A percentile compares a stretch with the other conserved stretches of the same genome.
Conservation (phyloP, 2,113 vertebrate species). For the Azemiops feae region DNA sequence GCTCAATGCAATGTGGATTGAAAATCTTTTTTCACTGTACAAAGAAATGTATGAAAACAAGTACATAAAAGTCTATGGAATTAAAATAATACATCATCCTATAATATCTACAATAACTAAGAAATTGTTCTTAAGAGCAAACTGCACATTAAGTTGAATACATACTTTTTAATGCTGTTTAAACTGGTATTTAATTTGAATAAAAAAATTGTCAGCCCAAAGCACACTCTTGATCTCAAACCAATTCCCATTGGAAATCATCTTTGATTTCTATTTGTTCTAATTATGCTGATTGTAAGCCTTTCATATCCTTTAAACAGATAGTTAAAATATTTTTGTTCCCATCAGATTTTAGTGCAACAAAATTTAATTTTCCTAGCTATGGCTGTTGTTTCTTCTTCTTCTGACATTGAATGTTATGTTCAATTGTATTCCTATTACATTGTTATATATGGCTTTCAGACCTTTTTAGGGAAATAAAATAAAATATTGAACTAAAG, state of each 20-base stretch:
- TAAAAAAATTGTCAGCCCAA: neutral
- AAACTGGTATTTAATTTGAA: neutral
- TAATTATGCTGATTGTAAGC: neutral
- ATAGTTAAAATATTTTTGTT: neutral
- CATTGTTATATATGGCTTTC: neutral
- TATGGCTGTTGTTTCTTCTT: neutral
- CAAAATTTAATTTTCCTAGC: neutral
- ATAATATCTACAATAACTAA: neutral
- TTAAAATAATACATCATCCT: neutral
- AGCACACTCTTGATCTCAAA: neutral
- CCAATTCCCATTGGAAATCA: neutral
- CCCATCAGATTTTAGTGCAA: neutral
- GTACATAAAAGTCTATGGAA: neutral
- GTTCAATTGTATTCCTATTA: neutral
- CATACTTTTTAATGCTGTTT: neutral
- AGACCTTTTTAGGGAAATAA: neutral
- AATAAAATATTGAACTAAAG: neutral
- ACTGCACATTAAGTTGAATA: neutral
- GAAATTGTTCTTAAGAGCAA: neutral
- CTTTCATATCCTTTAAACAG: neutral
- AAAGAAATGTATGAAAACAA: neutral
- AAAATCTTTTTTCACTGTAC: neutral
- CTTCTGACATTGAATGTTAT: neutral
- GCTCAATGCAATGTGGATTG: neutral
- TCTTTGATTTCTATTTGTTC: neutral